phyloP scores from a whole-genome alignment of 2,113 vertebrate genomes.

The Osmerus eperlanus region DNA sequence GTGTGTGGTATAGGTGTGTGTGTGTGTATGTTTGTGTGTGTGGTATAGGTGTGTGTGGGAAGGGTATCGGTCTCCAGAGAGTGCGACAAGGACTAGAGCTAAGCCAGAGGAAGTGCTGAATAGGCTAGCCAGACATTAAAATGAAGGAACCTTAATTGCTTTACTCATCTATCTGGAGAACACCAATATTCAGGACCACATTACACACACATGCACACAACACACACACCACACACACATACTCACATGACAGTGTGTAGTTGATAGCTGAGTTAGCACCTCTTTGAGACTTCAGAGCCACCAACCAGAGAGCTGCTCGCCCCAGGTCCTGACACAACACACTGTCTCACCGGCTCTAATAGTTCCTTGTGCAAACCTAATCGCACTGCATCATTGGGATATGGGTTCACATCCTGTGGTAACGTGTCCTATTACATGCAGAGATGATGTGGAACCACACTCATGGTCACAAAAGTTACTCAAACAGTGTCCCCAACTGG shows the following conservation, averaged over 20 bases:
- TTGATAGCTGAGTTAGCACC: too few relatives aligned
- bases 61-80: not conserved
- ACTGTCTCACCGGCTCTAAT: too few relatives aligned
- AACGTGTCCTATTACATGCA: too few relatives aligned
- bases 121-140: not conserved
- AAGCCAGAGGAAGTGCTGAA: not conserved
- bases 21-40: not conserved
- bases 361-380: too few relatives aligned
- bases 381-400: too few relatives aligned
- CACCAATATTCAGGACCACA: too few relatives aligned
- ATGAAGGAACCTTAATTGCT: not conserved
- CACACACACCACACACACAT: too few relatives aligned
- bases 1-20: not conserved
- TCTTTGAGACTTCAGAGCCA: not conserved
- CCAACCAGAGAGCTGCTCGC: slow-evolving; percentile 1
- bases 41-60: slow-evolving; percentile 1
- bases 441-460: too few relatives aligned
- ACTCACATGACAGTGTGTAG: too few relatives aligned
- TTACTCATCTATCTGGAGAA: not conserved
- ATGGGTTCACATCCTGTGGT: too few relatives aligned
- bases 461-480: not conserved
- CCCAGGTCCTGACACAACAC: too few relatives aligned
- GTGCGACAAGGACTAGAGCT: not conserved
- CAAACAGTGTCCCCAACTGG: not conserved
- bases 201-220: too few relatives aligned